Evolutionary conservation across 1,140 invertebrate genomes (phyloP), one percentile per base, ranked within the genome.

Genomic region (Polypedilum vanderplanki): DNA sequence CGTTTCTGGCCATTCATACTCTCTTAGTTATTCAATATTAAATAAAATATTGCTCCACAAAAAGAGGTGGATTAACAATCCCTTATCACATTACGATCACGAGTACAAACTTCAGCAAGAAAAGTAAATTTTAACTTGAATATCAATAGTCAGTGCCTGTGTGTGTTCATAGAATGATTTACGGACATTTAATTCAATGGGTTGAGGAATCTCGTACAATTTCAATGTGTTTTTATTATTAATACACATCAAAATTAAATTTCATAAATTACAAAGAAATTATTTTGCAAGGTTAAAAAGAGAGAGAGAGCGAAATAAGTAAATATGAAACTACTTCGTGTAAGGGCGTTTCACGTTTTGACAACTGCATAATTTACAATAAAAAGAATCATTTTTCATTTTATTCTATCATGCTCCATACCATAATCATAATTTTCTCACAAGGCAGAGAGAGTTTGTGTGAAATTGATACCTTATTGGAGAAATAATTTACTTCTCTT

Each of bases 301-400:
- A 57, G n/a, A n/a, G n/a, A 57, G 46, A 57, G 46, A 33, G 24
- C 24, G 5, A 57, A 57, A 57, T 57, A 46, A 46, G 15, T 46
- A 57, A 57, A 57, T 57, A 57, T 57, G 46, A n/a, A 57, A 57
- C 46, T n/a, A 57, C 46, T n/a, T 57, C 12, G 12, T 57, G 46
- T n/a, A 57, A 57, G 20, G 65, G 65, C 65, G 65, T 70, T 70
- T 22, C 18, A 70, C 9, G 18, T 22, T 57, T 57, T 70, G 65
- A 18, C 65, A 70, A 18, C 65, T 70, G 65, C 65, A 70, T 70
- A 70, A 70, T 70, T 70, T 70, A 70, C 65, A 70, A 70, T 70
- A 70, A 70, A 70, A 70, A 70, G 20, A 18, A 70, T 20, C 65
- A 70, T 70, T 70, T 70, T 70, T 70, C 65, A 70, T 70, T 46